phyloP scores from a whole-genome alignment of 2,888 invertebrate genomes.

The Phasia obesa region DNA sequence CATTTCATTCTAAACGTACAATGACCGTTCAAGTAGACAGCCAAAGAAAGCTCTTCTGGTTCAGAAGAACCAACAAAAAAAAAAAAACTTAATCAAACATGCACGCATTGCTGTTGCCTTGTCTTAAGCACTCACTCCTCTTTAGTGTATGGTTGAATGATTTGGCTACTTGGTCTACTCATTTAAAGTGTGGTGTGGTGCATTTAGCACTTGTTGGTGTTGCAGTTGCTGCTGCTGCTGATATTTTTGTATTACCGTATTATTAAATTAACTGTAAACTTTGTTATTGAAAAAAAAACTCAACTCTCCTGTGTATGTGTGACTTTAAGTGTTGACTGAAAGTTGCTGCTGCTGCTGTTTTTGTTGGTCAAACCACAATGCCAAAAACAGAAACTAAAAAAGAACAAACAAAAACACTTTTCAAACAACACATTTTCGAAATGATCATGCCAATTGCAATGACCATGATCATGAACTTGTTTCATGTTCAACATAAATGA shows the following conservation, averaged over 20 bases:
- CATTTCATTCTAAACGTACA: slow-evolving; percentile 75
- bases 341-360: slow-evolving; percentile 4
- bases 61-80: slow-evolving; percentile 34
- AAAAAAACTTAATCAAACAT: slow-evolving; percentile 50
- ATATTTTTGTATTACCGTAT: slow-evolving; percentile 33
- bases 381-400: slow-evolving; percentile 17
- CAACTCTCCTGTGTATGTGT: slow-evolving; percentile 20
- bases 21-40: slow-evolving; percentile 77
- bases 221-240: slow-evolving; percentile 32
- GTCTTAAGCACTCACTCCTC: slow-evolving; percentile 28
- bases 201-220: slow-evolving; percentile 31
- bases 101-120: slow-evolving; percentile 62
- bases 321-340: background rate
- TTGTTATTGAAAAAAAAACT: slow-evolving; percentile 46
- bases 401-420: background rate
- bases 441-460: slow-evolving; percentile 53
- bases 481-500: slow-evolving; percentile 51
- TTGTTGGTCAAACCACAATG: slow-evolving; percentile 4
- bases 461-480: slow-evolving; percentile 72
- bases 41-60: slow-evolving; percentile 43
- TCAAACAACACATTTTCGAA: slow-evolving; percentile 10
- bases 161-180: slow-evolving; percentile 49
- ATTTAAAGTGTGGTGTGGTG: slow-evolving; percentile 9
- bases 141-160: slow-evolving; percentile 38
- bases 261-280: slow-evolving; percentile 67